Percentiles rank a stretch among this genome's conserved stretches.
These are phyloP conservation scores for Acronicta leporina DNA, from an alignment of 2,888 invertebrate species.

Conservation along the genomic window DNA sequence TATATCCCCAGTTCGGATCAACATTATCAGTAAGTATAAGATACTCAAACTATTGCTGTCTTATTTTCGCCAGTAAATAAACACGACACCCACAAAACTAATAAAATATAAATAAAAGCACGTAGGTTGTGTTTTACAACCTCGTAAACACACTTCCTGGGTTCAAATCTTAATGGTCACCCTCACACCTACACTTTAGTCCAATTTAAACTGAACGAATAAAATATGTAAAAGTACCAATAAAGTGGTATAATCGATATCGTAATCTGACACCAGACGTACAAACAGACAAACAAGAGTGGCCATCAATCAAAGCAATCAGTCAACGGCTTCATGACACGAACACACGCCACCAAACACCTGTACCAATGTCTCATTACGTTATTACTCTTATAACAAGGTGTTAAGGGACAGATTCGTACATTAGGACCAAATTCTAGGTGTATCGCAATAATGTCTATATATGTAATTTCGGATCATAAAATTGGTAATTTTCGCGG, in stretches of 20 bases:
- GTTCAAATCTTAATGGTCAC: conserved; percentile 52
- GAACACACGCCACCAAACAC: conserved; percentile 29
- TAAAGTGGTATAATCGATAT: conserved; percentile 52
- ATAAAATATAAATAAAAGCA: conserved; percentile 58
- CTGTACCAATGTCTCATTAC: background rate
- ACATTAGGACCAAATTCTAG: conserved; percentile 1
- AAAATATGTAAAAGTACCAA: conserved; percentile 48
- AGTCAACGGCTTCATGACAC: conserved; percentile 60
- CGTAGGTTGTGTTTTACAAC: conserved; percentile 54
- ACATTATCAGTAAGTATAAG: conserved; percentile 29
- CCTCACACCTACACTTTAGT: conserved; percentile 42
- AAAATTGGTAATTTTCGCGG: conserved; percentile 70
- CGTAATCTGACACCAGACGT: conserved; percentile 55
- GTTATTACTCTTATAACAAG: conserved; percentile 15
- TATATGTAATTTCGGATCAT: conserved; percentile 71
- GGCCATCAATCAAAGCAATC: conserved; percentile 63
- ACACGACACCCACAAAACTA: conserved; percentile 56
- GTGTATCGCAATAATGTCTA: conserved; percentile 26
- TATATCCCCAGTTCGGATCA: conserved; percentile 4
- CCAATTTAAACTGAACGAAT: conserved; percentile 55
- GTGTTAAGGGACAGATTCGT: conserved; percentile 39
- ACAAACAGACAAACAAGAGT: conserved; percentile 61
- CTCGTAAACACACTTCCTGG: conserved; percentile 52
- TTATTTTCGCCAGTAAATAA: conserved; percentile 54
- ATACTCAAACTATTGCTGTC: conserved; percentile 33